phyloP scores from a whole-genome alignment of 2,888 invertebrate genomes.

The Watsonalla binaria region DNA sequence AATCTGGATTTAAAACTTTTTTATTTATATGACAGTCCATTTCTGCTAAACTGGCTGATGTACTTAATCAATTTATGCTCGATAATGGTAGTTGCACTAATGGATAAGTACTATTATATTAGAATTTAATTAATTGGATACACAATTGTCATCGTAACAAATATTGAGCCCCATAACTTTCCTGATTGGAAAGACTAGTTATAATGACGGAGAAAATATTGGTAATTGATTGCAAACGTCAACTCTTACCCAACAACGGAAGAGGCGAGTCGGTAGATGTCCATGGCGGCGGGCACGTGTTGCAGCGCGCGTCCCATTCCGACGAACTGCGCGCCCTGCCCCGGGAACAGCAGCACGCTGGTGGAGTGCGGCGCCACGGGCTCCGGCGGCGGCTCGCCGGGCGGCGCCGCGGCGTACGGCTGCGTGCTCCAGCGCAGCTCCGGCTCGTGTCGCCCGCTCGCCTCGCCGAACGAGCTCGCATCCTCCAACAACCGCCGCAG shows the following conservation, averaged over 20 bases:
- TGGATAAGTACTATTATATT: too few species aligned
- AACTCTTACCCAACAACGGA: constrained; percentile 79
- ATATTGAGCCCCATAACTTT: too few species aligned
- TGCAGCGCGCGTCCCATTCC: constrained; percentile 91
- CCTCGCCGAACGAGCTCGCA: constrained; percentile 45
- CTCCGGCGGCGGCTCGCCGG: constrained; percentile 53
- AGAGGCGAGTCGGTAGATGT: constrained; percentile 91
- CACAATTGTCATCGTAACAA: too few species aligned
- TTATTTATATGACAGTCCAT: too few species aligned
- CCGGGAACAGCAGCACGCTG: not conserved
- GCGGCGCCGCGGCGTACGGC: constrained; percentile 67
- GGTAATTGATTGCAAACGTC: too few species aligned
- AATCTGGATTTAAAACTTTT: too few species aligned
- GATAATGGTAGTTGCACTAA: too few species aligned
- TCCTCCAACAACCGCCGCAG: constrained; percentile 40
- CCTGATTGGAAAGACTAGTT: too few species aligned
- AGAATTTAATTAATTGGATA: too few species aligned
- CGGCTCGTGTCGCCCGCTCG: constrained; percentile 50
- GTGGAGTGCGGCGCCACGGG: constrained; percentile 79
- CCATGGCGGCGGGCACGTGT: constrained; percentile 84
- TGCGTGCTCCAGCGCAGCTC: constrained; percentile 79
- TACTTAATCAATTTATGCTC: too few species aligned
- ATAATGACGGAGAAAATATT: too few species aligned
- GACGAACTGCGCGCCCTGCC: constrained; percentile 93
- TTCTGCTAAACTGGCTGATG: too few species aligned